phyloP scores from a whole-genome alignment of 2,797 vertebrate genomes.

The Taenioides sp. region DNA sequence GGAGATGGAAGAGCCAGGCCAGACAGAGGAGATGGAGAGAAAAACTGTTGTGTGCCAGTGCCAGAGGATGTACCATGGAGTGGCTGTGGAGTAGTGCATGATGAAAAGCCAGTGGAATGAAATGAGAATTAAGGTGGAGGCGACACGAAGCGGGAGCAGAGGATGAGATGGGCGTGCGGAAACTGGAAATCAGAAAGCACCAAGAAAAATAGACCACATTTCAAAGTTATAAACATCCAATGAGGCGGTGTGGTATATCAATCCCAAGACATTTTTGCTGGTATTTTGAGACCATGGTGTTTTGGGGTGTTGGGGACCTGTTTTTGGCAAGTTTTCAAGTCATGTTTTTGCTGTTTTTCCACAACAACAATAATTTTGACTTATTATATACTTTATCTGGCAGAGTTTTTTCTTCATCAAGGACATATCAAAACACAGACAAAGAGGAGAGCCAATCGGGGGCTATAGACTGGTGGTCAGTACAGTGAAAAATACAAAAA shows the following conservation, averaged over 20 bases:
- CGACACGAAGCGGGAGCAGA: neutral
- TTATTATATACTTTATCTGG: neutral
- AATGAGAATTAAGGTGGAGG: conserved; percentile 22
- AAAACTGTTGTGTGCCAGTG: conserved; percentile 30
- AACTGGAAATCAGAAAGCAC: neutral
- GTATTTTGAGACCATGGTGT: neutral
- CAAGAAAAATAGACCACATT: conserved; percentile 19
- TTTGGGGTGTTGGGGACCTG: neutral
- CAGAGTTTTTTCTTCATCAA: too few species aligned
- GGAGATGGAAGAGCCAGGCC: conserved; percentile 39
- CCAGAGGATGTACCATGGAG: conserved; percentile 20
- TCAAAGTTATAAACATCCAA: conserved; percentile 1
- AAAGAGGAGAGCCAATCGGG: too few species aligned
- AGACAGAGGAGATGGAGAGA: conserved; percentile 13
- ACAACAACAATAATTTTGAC: neutral
- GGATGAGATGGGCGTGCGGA: neutral
- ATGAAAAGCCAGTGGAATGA: conserved; percentile 29
- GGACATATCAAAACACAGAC: too few species aligned
- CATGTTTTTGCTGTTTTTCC: too few species aligned
- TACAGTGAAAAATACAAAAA: too few species aligned
- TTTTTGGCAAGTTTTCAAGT: too few species aligned
- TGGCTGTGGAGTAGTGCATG: conserved; percentile 8
- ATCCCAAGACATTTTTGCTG: neutral
- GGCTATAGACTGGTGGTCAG: too few species aligned
- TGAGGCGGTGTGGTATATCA: neutral